Conservation (phyloP, 2,797 vertebrate species). For the Amblyraja radiata region DNA sequence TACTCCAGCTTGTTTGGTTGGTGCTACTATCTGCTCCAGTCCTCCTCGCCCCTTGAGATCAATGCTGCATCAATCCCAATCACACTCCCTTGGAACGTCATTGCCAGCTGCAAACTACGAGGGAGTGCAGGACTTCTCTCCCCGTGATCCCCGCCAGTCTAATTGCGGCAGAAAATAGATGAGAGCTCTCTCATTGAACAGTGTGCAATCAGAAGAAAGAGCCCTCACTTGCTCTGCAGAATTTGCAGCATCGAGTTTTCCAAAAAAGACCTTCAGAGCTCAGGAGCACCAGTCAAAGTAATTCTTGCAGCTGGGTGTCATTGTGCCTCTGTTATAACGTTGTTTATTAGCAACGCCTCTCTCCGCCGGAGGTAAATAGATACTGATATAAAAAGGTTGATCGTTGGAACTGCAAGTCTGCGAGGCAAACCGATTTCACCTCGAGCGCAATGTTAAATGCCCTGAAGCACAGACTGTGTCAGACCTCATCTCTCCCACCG, state of each 20-base stretch:
- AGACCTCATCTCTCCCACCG: background rate
- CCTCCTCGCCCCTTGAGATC: background rate
- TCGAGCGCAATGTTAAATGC: too few species aligned
- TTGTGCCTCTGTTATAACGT: background rate
- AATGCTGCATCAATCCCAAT: background rate
- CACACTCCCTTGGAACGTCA: background rate
- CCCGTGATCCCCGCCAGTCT: background rate
- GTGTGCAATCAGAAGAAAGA: background rate
- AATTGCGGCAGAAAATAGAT: background rate
- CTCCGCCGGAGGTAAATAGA: background rate
- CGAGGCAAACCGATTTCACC: background rate
- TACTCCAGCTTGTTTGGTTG: background rate
- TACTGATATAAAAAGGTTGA: background rate
- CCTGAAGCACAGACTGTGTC: too few species aligned
- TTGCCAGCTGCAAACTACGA: background rate
- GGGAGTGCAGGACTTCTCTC: background rate
- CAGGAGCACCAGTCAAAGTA: background rate
- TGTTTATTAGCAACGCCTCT: background rate
- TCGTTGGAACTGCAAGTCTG: background rate
- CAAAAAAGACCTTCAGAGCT: background rate
- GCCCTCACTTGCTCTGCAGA: background rate
- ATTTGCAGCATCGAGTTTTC: background rate
- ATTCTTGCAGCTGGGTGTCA: background rate
- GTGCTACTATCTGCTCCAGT: background rate
- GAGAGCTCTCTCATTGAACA: background rate